Conservation (phyloP, 1,140 invertebrate genomes). For the Glossosoma conforme region DNA sequence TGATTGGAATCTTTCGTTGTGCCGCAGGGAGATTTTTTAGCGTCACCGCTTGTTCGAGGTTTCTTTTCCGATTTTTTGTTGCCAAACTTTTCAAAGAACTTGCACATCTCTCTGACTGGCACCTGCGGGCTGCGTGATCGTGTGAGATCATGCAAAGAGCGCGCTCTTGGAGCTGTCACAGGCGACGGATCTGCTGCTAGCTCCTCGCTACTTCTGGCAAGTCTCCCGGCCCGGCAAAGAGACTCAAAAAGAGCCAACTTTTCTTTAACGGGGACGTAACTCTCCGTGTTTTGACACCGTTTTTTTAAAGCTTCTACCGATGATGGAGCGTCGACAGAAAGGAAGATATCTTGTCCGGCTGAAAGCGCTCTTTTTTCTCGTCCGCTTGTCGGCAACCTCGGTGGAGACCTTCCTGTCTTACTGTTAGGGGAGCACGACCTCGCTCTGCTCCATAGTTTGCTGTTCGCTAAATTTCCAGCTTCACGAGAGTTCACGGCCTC, state of each 20-base stretch:
- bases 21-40: slow-evolving; percentile 5
- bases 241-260: slow-evolving; percentile 58
- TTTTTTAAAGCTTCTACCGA: slow-evolving; percentile 50
- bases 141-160: slow-evolving; percentile 56
- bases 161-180: slow-evolving; percentile 47
- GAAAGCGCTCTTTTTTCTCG: slow-evolving; percentile 21
- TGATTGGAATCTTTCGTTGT: not conserved
- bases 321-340: slow-evolving; percentile 34
- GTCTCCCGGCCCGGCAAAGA: slow-evolving; percentile 48
- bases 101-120: slow-evolving; percentile 56
- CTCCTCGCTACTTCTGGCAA: slow-evolving; percentile 46
- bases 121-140: slow-evolving; percentile 36
- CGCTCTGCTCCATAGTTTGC: slow-evolving; percentile 23
- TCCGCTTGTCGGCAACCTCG: slow-evolving; percentile 11
- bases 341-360: slow-evolving; percentile 12
- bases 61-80: slow-evolving; percentile 10
- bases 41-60: not conserved
- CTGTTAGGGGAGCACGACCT: slow-evolving; percentile 26
- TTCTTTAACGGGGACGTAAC: slow-evolving; percentile 57
- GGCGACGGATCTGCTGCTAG: slow-evolving; percentile 36
- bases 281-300: slow-evolving; percentile 54
- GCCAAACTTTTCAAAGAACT: slow-evolving; percentile 50
- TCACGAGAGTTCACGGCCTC: slow-evolving; percentile 7
- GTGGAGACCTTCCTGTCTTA: slow-evolving; percentile 7
- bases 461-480: slow-evolving; percentile 1